phyloP scores from a whole-genome alignment of 2,797 vertebrate species.

The Alca torda region DNA sequence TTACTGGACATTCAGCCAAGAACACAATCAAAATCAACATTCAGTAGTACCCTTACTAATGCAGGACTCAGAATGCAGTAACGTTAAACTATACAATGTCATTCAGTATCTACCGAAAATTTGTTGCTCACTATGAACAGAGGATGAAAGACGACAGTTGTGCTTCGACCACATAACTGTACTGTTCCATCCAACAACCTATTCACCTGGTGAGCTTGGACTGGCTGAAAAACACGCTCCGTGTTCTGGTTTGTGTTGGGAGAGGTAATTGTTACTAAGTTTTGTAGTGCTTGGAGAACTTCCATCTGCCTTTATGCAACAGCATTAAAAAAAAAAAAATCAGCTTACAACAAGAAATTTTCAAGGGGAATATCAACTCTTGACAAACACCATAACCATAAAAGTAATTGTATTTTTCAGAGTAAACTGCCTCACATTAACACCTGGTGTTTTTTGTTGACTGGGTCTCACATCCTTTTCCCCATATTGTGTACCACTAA shows the following conservation, averaged over 20 bases:
- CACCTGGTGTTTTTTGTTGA: not conserved
- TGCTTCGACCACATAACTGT: rapidly evolving
- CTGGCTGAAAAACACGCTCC: not conserved
- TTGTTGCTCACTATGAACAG: not conserved
- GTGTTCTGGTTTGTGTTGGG: not conserved
- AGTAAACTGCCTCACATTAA: not conserved
- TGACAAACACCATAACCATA: not conserved
- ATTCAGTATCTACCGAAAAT: not conserved
- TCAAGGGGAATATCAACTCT: not conserved
- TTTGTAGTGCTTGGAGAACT: not conserved
- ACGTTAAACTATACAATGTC: not conserved
- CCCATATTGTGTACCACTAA: not conserved
- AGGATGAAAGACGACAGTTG: not conserved
- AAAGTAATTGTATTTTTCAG: not conserved
- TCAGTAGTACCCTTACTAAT: not conserved
- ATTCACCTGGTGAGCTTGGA: not conserved
- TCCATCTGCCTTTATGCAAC: not conserved
- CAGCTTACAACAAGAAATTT: not conserved
- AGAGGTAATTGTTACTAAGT: not conserved
- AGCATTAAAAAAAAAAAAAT: not conserved
- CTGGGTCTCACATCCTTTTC: not conserved
- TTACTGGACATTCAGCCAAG: not conserved
- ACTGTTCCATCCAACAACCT: not conserved
- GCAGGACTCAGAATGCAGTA: not conserved
- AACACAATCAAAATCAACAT: not conserved